phyloP scores from a whole-genome alignment of 2,797 vertebrate species.

The Glossophaga mutica region DNA sequence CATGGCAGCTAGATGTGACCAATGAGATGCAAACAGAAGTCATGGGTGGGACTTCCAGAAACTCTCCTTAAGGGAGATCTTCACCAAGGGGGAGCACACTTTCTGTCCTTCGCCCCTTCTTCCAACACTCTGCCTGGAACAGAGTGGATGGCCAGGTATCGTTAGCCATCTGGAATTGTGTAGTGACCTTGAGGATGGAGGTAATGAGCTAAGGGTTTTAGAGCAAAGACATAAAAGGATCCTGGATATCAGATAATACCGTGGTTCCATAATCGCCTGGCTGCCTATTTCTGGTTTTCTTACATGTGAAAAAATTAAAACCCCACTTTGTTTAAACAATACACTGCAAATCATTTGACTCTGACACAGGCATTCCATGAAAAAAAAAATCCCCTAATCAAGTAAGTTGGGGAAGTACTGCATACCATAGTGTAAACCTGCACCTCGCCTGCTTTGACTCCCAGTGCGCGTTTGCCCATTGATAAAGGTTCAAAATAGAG shows the following conservation, averaged over 20 bases:
- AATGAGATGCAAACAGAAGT: background rate
- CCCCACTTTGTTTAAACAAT: background rate
- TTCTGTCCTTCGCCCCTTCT: background rate
- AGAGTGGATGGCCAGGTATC: background rate
- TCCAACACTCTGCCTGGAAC: background rate
- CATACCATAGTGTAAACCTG: background rate
- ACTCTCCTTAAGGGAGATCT: background rate
- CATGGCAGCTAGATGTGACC: background rate
- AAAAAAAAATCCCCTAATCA: background rate
- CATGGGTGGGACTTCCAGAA: background rate
- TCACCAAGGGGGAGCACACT: background rate
- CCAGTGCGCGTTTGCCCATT: background rate
- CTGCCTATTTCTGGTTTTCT: background rate
- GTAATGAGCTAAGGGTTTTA: background rate
- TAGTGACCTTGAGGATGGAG: background rate
- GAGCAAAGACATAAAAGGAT: background rate
- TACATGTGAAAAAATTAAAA: background rate
- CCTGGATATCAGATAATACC: too few relatives aligned
- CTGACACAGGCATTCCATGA: background rate
- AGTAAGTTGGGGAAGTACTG: background rate
- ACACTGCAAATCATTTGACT: background rate
- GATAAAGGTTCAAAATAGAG: background rate
- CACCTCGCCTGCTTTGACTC: background rate
- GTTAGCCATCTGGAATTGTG: background rate
- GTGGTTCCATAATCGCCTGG: background rate